A percentile compares a stretch with the other conserved stretches of the same genome.
phyloP scores from a whole-genome alignment of 2,888 invertebrate species.

The Drosophila setosimentum region DNA sequence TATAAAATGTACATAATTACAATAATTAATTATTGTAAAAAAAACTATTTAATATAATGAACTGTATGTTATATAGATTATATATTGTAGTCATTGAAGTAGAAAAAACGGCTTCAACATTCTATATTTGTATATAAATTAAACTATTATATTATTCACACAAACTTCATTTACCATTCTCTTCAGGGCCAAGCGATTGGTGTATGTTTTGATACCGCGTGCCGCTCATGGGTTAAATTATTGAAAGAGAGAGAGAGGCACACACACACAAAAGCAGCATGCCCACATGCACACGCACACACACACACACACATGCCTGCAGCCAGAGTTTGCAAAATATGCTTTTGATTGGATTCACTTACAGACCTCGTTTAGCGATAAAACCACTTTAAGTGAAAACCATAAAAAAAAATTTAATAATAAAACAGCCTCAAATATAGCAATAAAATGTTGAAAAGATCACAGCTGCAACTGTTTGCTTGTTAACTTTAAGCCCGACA shows the following conservation, averaged over 20 bases:
- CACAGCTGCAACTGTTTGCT: conserved; percentile 14
- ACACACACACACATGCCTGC: background rate
- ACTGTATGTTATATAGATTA: too few species aligned
- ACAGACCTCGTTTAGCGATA: conserved; percentile 31
- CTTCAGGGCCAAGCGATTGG: background rate
- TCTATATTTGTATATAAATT: background rate
- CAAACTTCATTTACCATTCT: background rate
- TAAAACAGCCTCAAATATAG: conserved; percentile 35
- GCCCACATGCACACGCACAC: background rate
- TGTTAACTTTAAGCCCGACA: conserved; percentile 41
- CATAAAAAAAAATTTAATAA: conserved; percentile 31
- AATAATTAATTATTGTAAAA: background rate
- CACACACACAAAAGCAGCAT: background rate
- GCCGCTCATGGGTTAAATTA: conserved; percentile 49
- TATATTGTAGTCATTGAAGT: background rate
- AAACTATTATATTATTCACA: background rate
- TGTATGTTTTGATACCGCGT: conserved; percentile 6
- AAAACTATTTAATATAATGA: too few species aligned
- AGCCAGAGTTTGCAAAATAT: conserved; percentile 18
- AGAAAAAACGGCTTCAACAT: background rate
- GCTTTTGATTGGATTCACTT: conserved; percentile 49
- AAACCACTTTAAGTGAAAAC: conserved; percentile 22
- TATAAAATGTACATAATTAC: too few species aligned
- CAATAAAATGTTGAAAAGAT: conserved; percentile 38
- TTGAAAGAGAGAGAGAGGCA: conserved; percentile 1